Conservation (phyloP, 2,113 vertebrate species). For the Rostratula benghalensis region DNA sequence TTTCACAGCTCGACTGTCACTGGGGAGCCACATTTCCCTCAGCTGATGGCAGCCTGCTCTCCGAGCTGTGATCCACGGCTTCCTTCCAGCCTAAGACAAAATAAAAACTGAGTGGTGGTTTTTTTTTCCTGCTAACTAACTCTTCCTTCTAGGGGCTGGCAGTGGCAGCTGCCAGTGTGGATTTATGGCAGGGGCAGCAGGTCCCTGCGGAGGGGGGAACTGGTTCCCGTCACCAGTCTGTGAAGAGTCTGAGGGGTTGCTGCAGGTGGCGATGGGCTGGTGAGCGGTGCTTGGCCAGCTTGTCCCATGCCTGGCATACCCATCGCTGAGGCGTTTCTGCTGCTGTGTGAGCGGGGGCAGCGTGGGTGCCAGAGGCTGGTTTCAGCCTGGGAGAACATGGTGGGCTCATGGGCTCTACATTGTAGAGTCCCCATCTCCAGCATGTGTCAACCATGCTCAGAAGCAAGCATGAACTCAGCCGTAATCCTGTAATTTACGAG, state of each 20-base stretch:
- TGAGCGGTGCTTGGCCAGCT: background rate
- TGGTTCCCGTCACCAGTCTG: background rate
- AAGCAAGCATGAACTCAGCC: background rate
- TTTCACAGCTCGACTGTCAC: background rate
- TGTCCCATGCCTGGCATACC: fast-evolving
- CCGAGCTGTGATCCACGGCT: background rate
- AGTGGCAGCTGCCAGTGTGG: background rate
- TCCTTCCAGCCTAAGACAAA: background rate
- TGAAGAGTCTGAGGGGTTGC: background rate
- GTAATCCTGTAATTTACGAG: background rate
- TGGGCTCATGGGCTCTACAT: fast-evolving
- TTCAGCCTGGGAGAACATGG: background rate
- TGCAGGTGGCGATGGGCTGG: background rate
- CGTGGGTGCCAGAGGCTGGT: background rate
- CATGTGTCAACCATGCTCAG: fast-evolving
- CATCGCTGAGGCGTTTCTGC: background rate
- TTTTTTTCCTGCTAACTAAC: background rate
- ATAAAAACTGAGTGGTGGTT: background rate
- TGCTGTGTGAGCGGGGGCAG: background rate
- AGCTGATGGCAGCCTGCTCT: background rate
- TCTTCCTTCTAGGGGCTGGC: background rate
- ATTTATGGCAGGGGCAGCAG: fast-evolving
- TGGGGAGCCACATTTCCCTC: background rate
- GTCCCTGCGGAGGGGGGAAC: background rate
- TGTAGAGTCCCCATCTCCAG: background rate